Evolutionary conservation across 2,888 invertebrate species (phyloP), one percentile per base, ranked within the genome.

Genomic region (Pseudanteris insignis): DNA sequence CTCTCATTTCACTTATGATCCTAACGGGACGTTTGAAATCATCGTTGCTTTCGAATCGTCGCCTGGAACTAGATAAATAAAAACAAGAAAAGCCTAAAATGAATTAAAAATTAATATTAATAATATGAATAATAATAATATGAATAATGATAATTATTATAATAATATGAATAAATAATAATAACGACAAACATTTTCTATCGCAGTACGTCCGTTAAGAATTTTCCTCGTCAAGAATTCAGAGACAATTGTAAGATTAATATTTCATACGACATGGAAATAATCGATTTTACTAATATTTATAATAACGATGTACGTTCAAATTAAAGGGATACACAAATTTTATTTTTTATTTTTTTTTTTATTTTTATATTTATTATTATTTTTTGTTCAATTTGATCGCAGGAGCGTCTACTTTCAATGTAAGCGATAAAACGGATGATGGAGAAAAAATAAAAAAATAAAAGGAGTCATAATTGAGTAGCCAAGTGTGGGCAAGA

Each of bases 181-280:
- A 54, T 47, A 34, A 53, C 28, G 48, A 57, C 28, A 48, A 48
- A 63, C 60, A 48, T 62, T 66, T 57, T 61, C 58, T 64, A 57
- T 64, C 55, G 58, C 61, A 62, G 55, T 62, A 63, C 59, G 65
- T 64, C 62, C 61, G 59, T 57, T 55, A 65, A 54, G 55, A 58
- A 55, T 63, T 61, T 61, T 58, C 63, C 58, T 61, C 55, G 37
- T 63, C 58, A 55, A 63, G 57, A 61, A 62, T 55, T 61, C 57
- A 46, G 47, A 54, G 40, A 55, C 46, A 58, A 55, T 51, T 47
- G 15, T 64, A 64, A 59, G 51, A 65, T 53, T 60, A 64, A 57
- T 15, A 38, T 60, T 65, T 62, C 58, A 25, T 64, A 58, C 47
- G 51, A 46, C 44, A 32, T 18, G 60, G 48, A 25, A 30, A 33